Evolutionary conservation across 2,113 vertebrate genomes (phyloP), one percentile per base, ranked within the genome.

Genomic region (Nothoprocta perdicaria): DNA sequence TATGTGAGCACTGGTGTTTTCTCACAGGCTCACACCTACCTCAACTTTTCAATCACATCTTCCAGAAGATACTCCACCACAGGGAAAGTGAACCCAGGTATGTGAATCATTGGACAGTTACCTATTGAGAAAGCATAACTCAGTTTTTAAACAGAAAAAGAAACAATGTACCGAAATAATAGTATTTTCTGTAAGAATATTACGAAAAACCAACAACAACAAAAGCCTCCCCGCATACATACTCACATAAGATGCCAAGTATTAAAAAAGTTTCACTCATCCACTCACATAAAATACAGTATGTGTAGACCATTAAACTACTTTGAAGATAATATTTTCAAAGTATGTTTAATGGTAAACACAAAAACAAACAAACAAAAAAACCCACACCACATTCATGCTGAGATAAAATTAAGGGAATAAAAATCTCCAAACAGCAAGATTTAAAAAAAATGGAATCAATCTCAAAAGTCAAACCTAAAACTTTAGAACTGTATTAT

Each of bases 81-180:
- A 4, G 99, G 99, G 94, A 98, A 99, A 3, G 99, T 98, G 96
- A 99, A 98, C 3, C 99, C 99, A 85, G 99, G 99, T 93, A 99
- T 99, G 95, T 99, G 99, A 88, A 99, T 97, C 97, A 99, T 98
- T 43, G 99, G 98, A 90, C 98, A 99, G 24, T 97, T 96, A 88
- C 97, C 99, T 99, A 86, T 85, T 13, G 35, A 50, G 24, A 41
- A 80, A 63, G 52, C 17, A 29, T 3, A 80, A 48, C 9, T 52
- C 3, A 0, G 8, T 38, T 86, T 81, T 84, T 57, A 72, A 82
- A 71, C 43, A 58, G 43, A 45, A 80, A 71, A 45, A 10, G 12
- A 41, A 80, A 80, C 1, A 53, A 10, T 21, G 7, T 27, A 55
- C 40, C 65, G 35, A 38, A 67, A 40, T 23, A 65, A 17, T 0